Percentiles rank a stretch among this genome's conserved stretches.
These are phyloP conservation scores for Sialis fuliginosa DNA, from an alignment of 2,888 invertebrate species.

Conservation along the genomic window DNA sequence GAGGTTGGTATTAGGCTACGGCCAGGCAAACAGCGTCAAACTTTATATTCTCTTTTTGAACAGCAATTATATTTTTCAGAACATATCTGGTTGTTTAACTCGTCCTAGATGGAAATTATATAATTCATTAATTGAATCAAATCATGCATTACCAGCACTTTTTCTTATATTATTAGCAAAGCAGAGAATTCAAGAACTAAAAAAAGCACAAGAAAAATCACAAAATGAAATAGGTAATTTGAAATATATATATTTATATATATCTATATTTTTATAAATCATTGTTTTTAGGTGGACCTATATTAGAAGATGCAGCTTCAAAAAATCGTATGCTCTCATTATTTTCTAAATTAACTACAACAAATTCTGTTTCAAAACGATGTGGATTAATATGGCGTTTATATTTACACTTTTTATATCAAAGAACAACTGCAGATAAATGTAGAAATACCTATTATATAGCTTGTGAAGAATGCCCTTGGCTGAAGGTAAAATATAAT, in stretches of 20 bases:
- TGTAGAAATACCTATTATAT: conserved; percentile 28
- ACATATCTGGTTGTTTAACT: conserved; percentile 22
- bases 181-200: conserved; percentile 17
- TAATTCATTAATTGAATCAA: conserved; percentile 22
- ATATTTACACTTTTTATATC: conserved; percentile 37
- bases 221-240: background rate
- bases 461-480: conserved; percentile 43
- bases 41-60: conserved; percentile 1
- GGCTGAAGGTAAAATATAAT: conserved; percentile 32
- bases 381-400: conserved; percentile 43
- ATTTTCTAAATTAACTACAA: conserved; percentile 19
- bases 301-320: conserved; percentile 15
- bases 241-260: background rate
- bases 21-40: conserved; percentile 9
- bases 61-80: conserved; percentile 10
- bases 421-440: conserved; percentile 20
- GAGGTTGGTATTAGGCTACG: conserved; percentile 23
- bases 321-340: conserved; percentile 22
- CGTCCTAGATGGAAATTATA: conserved; percentile 36
- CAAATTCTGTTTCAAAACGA: conserved; percentile 23
- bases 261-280: background rate
- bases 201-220: conserved; percentile 7
- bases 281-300: conserved; percentile 16
- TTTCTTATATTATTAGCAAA: conserved; percentile 27
- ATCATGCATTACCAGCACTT: conserved; percentile 27